phyloP scores from a whole-genome alignment of 2,113 vertebrate species.

The Anthoscopus minutus region DNA sequence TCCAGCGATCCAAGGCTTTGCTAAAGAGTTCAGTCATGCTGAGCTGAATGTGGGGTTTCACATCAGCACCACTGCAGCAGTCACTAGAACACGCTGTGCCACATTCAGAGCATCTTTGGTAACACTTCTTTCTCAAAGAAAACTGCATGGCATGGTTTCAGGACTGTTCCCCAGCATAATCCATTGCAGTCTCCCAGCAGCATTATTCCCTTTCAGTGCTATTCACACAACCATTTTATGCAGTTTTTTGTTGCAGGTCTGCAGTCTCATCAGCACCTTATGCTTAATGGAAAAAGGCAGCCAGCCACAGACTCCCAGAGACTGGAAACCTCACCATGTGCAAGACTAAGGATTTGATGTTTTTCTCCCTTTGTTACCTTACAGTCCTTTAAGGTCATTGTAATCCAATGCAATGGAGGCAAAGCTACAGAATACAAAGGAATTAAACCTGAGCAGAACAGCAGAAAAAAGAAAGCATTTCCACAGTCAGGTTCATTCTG shows the following conservation, averaged over 20 bases:
- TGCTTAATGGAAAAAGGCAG: neutral
- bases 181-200: neutral
- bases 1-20: neutral
- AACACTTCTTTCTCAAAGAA: neutral
- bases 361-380: neutral
- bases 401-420: neutral
- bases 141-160: conserved; percentile 5
- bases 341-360: neutral
- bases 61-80: conserved; percentile 5
- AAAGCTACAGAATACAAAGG: neutral
- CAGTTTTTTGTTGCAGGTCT: neutral
- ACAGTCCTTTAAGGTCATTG: neutral
- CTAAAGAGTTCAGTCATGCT: neutral
- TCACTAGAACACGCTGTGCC: neutral
- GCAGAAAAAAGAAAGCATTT: neutral
- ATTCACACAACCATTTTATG: neutral
- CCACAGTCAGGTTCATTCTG: neutral
- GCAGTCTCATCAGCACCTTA: neutral
- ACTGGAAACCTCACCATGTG: neutral
- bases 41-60: neutral
- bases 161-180: neutral
- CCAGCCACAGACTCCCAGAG: neutral
- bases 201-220: neutral
- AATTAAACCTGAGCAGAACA: neutral
- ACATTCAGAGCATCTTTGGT: neutral